These are phyloP conservation scores for Passer montanus DNA, from an alignment of 2,113 vertebrate species.

Conservation along the genomic window DNA sequence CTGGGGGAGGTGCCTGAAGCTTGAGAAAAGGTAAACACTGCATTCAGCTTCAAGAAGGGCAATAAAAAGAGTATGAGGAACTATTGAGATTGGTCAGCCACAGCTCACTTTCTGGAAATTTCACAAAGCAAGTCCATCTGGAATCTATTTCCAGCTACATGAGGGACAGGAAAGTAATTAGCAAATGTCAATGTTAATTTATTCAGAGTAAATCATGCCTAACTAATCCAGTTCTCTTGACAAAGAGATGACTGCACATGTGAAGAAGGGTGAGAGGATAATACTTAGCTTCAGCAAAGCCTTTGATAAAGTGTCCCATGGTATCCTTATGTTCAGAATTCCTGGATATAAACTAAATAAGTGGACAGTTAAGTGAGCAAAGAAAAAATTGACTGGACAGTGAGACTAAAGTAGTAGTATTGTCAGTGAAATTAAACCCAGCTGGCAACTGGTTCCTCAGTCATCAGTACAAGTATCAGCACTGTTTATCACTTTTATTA, in stretches of 20 bases:
- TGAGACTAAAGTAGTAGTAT: neutral
- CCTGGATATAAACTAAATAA: neutral
- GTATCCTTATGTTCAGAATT: neutral
- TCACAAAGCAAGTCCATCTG: neutral
- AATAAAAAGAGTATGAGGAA: neutral
- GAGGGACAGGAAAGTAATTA: neutral
- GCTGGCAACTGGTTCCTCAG: neutral
- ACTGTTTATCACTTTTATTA: neutral
- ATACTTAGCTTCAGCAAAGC: neutral
- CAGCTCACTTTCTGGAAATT: neutral
- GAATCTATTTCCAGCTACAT: neutral
- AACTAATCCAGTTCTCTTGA: neutral
- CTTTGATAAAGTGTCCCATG: neutral
- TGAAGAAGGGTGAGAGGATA: accelerated
- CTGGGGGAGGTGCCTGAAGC: neutral
- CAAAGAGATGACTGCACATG: neutral
- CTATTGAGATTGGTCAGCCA: neutral
- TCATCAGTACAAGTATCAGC: neutral
- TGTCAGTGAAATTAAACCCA: neutral
- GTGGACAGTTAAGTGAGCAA: neutral
- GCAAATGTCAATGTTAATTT: neutral
- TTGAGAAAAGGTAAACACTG: neutral
- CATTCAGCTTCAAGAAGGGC: neutral
- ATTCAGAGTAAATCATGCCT: neutral
- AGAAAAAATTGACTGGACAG: neutral